Evolutionary conservation across 2,113 vertebrate species (phyloP), one percentile per base, ranked within the genome.

Genomic region (Seriola dumerili): DNA sequence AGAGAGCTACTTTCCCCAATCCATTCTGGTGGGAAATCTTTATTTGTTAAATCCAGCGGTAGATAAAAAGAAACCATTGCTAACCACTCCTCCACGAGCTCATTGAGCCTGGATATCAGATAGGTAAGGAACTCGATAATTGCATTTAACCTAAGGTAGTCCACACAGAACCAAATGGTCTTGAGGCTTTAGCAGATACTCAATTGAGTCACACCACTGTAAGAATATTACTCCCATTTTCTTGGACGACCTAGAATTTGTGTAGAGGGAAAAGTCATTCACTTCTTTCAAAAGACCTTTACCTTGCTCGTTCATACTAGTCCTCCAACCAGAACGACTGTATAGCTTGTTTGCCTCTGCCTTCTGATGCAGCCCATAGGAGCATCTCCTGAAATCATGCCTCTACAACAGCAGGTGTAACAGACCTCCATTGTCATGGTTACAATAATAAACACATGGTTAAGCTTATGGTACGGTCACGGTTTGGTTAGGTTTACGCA

Each of bases 51-150:
- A 44, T 11, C 19, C 38, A 19, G 8, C 23, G 36, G 34, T 72
- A 29, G 58, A 72, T 58, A 16, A 80, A 42, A 52, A 38, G 54
- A 46, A 46, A 19, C 8, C n/a, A 6, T 29, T 67, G 19, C 25
- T 46, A 29, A 68, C 38, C n/a, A 12, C 8, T 25, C 7, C 36
- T 57, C 34, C 7, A 34, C 25, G 50, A 68, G 4, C 40, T 58
- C 72, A 65, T 21, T 74, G 50, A 73, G 50, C 72, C 74, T 34
- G 57, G 36, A 48, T 46, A 38, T 72, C 40, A 59, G 55, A 68
- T 38, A 29, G 12, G 23, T 57, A n/a, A 0, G 38, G 13, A 40
- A 29, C 4, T 7, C 34, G n/a, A 34, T 42, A 32, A 72, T 13
- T 68, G 14, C n/a, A 6, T 69, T 69, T 12, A 61, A 21, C 38